A percentile compares a stretch with the other conserved stretches of the same genome.
Evolutionary conservation across 2,113 vertebrate genomes (phyloP).

Genomic region (Oxyruncus cristatus): DNA sequence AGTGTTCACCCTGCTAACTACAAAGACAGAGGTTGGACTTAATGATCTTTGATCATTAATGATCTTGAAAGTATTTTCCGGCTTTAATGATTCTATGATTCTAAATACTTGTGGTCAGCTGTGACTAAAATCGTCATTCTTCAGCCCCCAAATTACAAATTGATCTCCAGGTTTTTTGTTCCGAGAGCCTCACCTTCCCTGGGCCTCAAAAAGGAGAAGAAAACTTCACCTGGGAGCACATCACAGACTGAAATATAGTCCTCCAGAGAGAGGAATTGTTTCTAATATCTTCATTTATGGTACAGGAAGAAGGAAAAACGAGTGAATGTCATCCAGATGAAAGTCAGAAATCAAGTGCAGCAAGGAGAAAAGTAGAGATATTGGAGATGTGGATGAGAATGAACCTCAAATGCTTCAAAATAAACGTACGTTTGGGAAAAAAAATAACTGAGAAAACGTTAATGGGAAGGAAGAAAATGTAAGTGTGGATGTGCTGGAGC

Average conservation of each 20-base stretch:
- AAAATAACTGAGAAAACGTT: background rate
- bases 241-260: background rate
- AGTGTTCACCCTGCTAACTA: background rate
- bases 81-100: background rate
- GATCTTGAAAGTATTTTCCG: background rate
- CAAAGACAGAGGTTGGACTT: background rate
- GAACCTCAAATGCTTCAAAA: background rate
- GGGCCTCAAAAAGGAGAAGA: background rate
- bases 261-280: background rate
- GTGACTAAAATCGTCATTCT: background rate
- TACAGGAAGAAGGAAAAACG: fast-evolving
- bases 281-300: background rate
- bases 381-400: background rate
- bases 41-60: background rate
- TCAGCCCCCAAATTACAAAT: background rate
- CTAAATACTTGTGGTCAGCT: background rate
- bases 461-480: background rate
- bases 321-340: fast-evolving
- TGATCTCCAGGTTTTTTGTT: background rate
- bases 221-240: background rate
- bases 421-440: background rate
- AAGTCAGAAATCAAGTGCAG: background rate
- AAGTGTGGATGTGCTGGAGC: background rate
- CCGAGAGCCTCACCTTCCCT: background rate
- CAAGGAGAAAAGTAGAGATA: background rate